A percentile compares a stretch with the other conserved stretches of the same genome.
Conservation (phyloP, 1,140 invertebrate genomes). For the Penaeus chinensis region DNA sequence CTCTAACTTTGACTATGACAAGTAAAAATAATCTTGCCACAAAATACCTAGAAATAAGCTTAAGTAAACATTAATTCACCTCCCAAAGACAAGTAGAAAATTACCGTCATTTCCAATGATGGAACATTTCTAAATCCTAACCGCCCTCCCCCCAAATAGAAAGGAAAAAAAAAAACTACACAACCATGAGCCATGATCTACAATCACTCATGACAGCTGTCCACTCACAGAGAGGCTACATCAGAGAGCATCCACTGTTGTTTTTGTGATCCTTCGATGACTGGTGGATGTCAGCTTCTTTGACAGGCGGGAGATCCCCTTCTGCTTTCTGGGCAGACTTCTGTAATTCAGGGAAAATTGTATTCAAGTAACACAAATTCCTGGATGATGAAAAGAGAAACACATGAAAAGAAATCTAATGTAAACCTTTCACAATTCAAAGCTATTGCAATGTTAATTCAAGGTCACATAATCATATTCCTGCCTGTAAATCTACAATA, state of each 20-base stretch:
- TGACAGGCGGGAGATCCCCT: conserved; percentile 75
- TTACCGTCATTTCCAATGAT: too few species aligned
- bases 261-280: conserved; percentile 76
- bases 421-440: neutral
- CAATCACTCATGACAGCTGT: too few species aligned
- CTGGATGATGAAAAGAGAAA: neutral
- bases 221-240: conserved; percentile 65
- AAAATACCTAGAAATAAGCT: too few species aligned
- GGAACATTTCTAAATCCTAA: too few species aligned
- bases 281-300: conserved; percentile 75
- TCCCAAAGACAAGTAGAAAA: too few species aligned
- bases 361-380: neutral
- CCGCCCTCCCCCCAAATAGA: too few species aligned
- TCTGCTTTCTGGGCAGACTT: conserved; percentile 69
- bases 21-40: too few species aligned
- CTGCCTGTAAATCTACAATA: too few species aligned
- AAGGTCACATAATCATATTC: neutral
- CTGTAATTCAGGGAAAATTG: conserved; percentile 55
- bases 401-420: neutral
- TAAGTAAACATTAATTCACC: too few species aligned
- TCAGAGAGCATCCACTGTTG: conserved; percentile 75
- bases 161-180: too few species aligned
- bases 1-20: too few species aligned
- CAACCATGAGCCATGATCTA: too few species aligned
- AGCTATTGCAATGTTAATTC: neutral